These are phyloP conservation scores for Orestias chungarensis DNA, from an alignment of 2,797 vertebrate species.

Conservation along the genomic window DNA sequence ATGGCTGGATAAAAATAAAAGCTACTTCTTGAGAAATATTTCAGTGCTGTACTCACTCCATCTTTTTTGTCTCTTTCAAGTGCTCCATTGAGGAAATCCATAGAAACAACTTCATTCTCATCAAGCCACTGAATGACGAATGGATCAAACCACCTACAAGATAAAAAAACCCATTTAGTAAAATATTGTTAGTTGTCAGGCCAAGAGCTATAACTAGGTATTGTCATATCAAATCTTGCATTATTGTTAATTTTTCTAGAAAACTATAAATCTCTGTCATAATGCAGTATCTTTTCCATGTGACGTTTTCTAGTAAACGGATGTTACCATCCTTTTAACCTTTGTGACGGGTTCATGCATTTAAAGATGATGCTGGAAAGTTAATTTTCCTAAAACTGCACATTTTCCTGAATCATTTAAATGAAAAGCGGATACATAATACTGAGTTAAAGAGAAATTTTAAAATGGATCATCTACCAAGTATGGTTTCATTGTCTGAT, in stretches of 20 bases:
- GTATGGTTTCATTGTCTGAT: no score
- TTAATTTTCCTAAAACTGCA: no score
- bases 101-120: conserved; percentile 96
- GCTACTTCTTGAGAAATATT: conserved; percentile 31
- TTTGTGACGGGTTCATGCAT: no score
- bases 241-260: neutral
- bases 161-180: conserved; percentile 3
- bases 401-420: no score
- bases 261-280: neutral
- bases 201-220: neutral
- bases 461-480: no score
- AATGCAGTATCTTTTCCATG: neutral
- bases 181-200: neutral
- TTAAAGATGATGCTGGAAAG: no score
- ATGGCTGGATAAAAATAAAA: conserved; percentile 25
- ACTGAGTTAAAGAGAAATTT: no score
- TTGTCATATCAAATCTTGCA: neutral
- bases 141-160: conserved; percentile 94
- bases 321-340: no score
- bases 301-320: no score
- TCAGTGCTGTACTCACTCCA: conserved; percentile 83
- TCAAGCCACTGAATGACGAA: conserved; percentile 99
- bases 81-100: conserved; percentile 97
- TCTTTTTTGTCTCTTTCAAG: conserved; percentile 98
- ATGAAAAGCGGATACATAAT: no score